A percentile compares a stretch with the other conserved stretches of the same genome.
These are phyloP conservation scores for Phacellophora camtschatica DNA, from an alignment of 30 jellyfish, hydroid and myxozoan species.

Conservation along the genomic window DNA sequence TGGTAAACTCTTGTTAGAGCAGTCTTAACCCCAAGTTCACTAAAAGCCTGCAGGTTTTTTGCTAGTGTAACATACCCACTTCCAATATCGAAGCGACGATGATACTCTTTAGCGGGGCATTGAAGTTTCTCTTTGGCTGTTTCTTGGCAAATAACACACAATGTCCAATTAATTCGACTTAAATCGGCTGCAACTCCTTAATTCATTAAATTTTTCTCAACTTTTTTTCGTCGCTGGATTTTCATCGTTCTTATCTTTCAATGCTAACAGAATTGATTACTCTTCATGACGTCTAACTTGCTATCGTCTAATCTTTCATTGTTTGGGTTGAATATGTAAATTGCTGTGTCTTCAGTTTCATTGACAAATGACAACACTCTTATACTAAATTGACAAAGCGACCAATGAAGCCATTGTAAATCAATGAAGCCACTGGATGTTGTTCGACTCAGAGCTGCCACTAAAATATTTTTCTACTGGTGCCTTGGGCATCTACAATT, in stretches of 20 bases:
- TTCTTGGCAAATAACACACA: not conserved
- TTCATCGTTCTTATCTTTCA: not conserved
- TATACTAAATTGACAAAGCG: not conserved
- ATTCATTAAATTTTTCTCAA: not conserved
- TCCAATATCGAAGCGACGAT: not conserved
- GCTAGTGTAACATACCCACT: not conserved
- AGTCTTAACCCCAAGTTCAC: not conserved
- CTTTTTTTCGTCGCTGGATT: not conserved
- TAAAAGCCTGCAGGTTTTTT: not conserved
- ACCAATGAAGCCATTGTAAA: not conserved
- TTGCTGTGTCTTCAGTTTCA: slow-evolving; percentile 2
- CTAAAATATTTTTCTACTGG: not conserved
- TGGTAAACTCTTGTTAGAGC: not conserved
- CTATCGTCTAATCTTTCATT: not conserved
- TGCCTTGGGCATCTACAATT: not conserved
- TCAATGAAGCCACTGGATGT: not conserved
- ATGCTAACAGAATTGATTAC: not conserved
- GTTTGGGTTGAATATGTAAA: not conserved
- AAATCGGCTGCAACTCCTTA: too few species aligned
- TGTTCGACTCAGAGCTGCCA: not conserved
- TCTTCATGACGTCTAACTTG: not conserved
- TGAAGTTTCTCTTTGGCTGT: not conserved
- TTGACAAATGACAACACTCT: slow-evolving; percentile 9
- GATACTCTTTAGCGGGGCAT: not conserved
- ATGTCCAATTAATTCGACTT: not conserved